Conservation (phyloP, 2,113 vertebrate genomes). For the Ammospiza caudacuta region DNA sequence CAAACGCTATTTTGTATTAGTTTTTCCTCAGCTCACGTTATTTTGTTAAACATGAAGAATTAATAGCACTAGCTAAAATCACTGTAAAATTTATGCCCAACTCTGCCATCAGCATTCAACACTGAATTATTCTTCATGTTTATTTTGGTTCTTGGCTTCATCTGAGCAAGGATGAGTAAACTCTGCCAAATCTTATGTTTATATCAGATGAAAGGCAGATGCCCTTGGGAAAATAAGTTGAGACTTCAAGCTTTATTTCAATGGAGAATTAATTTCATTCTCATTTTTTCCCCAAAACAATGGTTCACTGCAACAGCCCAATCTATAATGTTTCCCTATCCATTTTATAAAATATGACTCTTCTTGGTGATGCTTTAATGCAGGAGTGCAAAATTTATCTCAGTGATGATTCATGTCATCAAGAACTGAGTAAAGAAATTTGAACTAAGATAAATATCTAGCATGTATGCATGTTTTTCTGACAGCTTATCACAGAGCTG, state of each 20-base stretch:
- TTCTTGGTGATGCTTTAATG: not conserved
- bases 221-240: not conserved
- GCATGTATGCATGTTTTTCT: not conserved
- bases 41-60: not conserved
- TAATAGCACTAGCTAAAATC: not conserved
- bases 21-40: not conserved
- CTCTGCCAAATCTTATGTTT: not conserved
- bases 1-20: not conserved
- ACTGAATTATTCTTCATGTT: not conserved
- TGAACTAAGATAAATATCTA: not conserved
- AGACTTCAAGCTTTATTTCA: not conserved
- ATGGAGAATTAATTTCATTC: not conserved
- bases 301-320: not conserved
- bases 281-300: not conserved
- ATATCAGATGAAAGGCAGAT: not conserved
- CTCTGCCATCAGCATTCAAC: not conserved
- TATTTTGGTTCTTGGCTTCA: not conserved
- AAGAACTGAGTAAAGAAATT: not conserved
- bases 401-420: not conserved
- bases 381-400: not conserved
- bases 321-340: not conserved
- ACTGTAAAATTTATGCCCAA: not conserved
- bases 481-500: not conserved
- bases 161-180: slow-evolving; percentile 1
- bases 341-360: not conserved